Evolutionary conservation across 2,888 invertebrate genomes (phyloP), one percentile per base, ranked within the genome.

Genomic region (Polymixis lichenea): DNA sequence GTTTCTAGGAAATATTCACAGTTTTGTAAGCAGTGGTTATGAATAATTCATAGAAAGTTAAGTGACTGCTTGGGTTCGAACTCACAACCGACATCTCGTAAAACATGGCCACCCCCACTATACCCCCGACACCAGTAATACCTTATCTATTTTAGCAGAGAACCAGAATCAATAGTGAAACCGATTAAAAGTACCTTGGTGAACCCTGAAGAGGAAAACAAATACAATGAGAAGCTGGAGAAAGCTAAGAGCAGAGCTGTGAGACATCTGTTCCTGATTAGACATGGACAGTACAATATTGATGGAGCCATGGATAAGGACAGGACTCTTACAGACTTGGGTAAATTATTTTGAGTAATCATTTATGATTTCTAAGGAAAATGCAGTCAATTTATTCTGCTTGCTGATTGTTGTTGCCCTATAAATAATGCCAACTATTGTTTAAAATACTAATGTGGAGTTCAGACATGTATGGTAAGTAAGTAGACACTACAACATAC

Each of bases 211-310:
- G 97, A 98, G 77, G 97, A 98, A 60, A 98, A 98, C 90, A 96
- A 97, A 72, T 97, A 97, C 78, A 98, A 98, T 91, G 97, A 97
- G 87, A 97, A 97, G 78, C 87, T 97, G 49, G 98, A 98, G 86
- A 97, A 97, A 75, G 94, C 96, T 0, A 97, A 97, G 86, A 95
- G 97, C 61, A 97, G 95, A 90, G 98, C 98, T 0, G 97, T 97
- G 0, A 95, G 99, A n/a, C 98, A 99, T 92, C 94, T 99, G 71
- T 97, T 99, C 86, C 96, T 99, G 25, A 98, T 99, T 78, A 97
- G 99, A 60, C 99, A 99, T 94, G 99, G 99, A 0, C 99, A 99
- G 93, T 99, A 99, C 92, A 97, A 99, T 89, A 94, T 98, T 60
- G 96, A 97, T 17, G 99, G 98, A 0, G 93, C 95, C 51, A 97